Base-by-base conservation (phyloP, 2,888 invertebrate genomes). In the Latrodectus elegans region DNA sequence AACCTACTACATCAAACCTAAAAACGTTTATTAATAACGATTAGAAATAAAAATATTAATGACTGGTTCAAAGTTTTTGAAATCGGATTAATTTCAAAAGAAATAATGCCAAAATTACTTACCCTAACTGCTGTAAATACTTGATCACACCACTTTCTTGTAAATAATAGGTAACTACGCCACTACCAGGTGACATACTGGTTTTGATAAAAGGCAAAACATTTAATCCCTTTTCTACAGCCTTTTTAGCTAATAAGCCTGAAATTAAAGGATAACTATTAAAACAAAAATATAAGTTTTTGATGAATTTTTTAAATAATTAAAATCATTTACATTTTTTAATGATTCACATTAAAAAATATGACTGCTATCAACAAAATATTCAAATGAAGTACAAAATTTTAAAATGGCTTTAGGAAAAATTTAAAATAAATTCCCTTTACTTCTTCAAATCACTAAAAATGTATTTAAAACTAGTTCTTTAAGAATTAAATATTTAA, bases 181-280 rank as follows among this genome's bases (percentile, higher is more conserved):
- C 97, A 17, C 97, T 97, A 0, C 98, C 98, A 0, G 99, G 99
- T 0, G 99, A 98, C 2, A 99, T 93, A 0, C 97, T 98, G 0
- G 99, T 99, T 93, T 99, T 99, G 90, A 99, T 96, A 93, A 97
- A 99, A 0, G 99, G 98, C 11, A 95, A 94, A 1, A 99, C 98
- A 0, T 93, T 94, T 0, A 99, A 94, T 0, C 99, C 99, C 52
- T 95, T 95, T 90, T 96, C 96, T 0, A 99, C 96, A 0, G 99
- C 99, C 88, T 97, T 98, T 93, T 96, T 97, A 0, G 99, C 99
- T 78, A 99, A 92, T 53, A 99, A 92, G 14, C 89, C 89, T 89
- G 26, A 14, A 76, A 78, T 8, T 22, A 15, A 38, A 76, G 52
- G 14, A 8, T n/a, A 22, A 60, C 4, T 15, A 38, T 38, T 38